Base-by-base conservation (phyloP, 2,797 vertebrate species). In the Peromyscus aztecus region DNA sequence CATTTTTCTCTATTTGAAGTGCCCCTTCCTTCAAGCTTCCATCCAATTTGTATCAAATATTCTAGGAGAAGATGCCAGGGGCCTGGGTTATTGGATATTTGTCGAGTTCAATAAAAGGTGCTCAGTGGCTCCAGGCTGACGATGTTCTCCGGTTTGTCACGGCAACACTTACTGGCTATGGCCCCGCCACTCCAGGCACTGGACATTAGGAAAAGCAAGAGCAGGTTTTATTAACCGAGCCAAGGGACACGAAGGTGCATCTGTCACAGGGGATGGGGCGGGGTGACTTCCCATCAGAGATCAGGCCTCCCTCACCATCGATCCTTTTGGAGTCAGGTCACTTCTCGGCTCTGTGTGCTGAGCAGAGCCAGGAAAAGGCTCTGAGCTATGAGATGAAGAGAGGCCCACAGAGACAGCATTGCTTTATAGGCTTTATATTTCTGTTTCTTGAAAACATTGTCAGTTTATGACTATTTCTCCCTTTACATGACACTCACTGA, bases 41-140 rank as follows among this genome's bases (percentile, higher is more conserved):
- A 1, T 57, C 40, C 13, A 85, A 59, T 96, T 91, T 96, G 90
- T 92, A 92, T 78, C 73, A 94, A 95, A 90, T 94, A 82, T 94
- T 96, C 90, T 59, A 91, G 91, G 82, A 90, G 43, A 91, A 43
- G 24, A 90, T 65, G 75, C 43, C 82, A 87, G 57, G 89, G 76
- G 83, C 82, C 75, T 86, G 69, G 55, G 71, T 95, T 97, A 94
- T 83, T 97, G 89, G 90, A 80, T 94, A 90, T 83, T 92, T 95
- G 95, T 96, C 61, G 40, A 46, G 61, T 97, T 96, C 97, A 96
- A 96, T 94, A 95, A 96, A 92, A 96, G 90, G 57, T 86, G 59
- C 31, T 37, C 19, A 34, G 89, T 27, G 69, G 86, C 92, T 94
- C 92, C 76, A 80, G 94, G 84, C 90, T 92, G 31, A 5, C 82